Base-by-base conservation (phyloP, 2,888 invertebrate genomes). In the Balanococcus diminutus region DNA sequence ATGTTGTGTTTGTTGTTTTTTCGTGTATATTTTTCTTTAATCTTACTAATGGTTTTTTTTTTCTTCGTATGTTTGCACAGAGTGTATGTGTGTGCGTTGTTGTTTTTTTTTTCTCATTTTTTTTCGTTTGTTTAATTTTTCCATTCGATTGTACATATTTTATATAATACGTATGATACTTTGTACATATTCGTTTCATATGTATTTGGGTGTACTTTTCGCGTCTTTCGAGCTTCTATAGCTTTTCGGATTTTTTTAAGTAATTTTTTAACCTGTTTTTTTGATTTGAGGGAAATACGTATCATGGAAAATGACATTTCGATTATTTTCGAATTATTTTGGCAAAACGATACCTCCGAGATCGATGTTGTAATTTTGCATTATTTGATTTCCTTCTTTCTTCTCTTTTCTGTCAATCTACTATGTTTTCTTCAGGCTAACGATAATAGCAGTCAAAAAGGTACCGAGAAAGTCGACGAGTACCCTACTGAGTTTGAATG, bases 401-500 rank as follows among this genome's bases (percentile, higher is more conserved):
- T 84, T 84, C 61, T 84, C 84, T 84, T 61, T 84, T 61, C 36
- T 84, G 83, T 83, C 61, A n/a, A 25, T 83, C 61, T 84, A 61
- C 61, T 84, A 61, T 82, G 42, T 82, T 82, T 82, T 82, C 51
- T 56, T 25, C 61, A 84, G 84, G 84, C 67, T 84, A 51, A 51
- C 51, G 67, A 36, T 79, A 75, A 46, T 79, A 51, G 39, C 79
- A 16, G 75, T 85, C 42, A 79, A 31, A 75, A 85, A 75, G 9
- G 25, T 86, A 86, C 91, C 90, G 94, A 94, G 91, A 93, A 93
- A 93, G 92, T 94, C 92, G 95, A 96, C 92, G 96, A 96, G 92
- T 93, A 96, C 91, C 96, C 96, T 92, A 96, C 95, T 93, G 96
- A 96, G 93, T 96, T 96, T 94, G 96, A 96, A 93, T 96, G 96